phyloP scores from a whole-genome alignment of 37 sponge, comb jelly and placozoan genomes.

The Oopsacas minuta region DNA sequence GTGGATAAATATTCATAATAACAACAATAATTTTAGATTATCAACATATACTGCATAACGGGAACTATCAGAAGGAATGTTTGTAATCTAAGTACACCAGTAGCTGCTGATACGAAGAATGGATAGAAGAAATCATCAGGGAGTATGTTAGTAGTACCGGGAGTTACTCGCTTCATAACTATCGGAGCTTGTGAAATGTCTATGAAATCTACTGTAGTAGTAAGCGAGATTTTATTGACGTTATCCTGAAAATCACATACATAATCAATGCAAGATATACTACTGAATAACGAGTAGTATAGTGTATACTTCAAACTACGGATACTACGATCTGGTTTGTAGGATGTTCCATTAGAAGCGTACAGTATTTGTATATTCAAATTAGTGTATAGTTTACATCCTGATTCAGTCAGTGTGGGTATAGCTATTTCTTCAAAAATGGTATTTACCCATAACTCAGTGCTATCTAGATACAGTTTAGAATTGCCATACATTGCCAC shows the following conservation, averaged over 20 bases:
- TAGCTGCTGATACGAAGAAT: neutral
- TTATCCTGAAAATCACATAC: neutral
- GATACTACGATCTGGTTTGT: neutral
- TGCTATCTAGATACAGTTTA: neutral
- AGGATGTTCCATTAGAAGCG: neutral
- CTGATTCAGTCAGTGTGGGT: neutral
- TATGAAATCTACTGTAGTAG: neutral
- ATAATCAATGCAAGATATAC: neutral
- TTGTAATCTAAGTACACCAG: neutral
- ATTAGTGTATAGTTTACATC: neutral
- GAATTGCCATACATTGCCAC: neutral
- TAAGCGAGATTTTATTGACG: neutral
- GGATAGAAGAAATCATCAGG: slow-evolving; percentile 18
- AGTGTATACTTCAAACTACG: neutral
- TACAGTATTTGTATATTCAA: neutral
- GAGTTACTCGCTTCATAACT: neutral
- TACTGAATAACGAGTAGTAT: neutral
- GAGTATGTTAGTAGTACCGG: neutral
- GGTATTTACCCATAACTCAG: neutral
- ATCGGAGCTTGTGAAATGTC: neutral
- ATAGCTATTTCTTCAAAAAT: neutral
- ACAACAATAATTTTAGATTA: neutral
- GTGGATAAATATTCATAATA: no score
- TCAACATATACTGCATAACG: neutral
- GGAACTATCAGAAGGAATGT: neutral